Base-by-base conservation (phyloP, 2,797 vertebrate species). In the Heteromormyrus szaboi region DNA sequence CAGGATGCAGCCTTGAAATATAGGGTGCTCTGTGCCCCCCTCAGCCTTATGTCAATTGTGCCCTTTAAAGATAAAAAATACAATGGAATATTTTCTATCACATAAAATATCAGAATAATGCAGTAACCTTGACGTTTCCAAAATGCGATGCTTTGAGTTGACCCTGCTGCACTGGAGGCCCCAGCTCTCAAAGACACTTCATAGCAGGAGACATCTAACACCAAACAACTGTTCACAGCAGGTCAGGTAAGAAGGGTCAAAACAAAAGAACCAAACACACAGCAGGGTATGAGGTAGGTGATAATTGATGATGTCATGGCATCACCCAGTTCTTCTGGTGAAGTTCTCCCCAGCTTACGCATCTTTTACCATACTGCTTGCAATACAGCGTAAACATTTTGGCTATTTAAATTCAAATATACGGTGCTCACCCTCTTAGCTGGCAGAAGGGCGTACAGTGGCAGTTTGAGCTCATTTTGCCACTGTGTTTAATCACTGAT, bases 181-280 rank as follows among this genome's bases (percentile, higher is more conserved):
- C 2, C 85, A 86, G 5, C 25, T 41, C 46, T 56, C 41, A 87
- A 37, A 41, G 56, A 62, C 86, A 48, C 54, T 1, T 6, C 4
- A n/a, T 56, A 22, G 48, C 37, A 51, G 81, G 56, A 56, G 11
- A n/a, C 41, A 65, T 46, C 17, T 65, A 44, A 46, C 37, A 41
- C 86, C 56, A 65, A 65, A 68, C 86, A 87, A 87, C 51, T 86
- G 51, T 37, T 86, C 51, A 41, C 53, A 56, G 53, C 85, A 59
- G 14, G 51, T 37, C 12, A 53, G 29, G 53, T 48, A 51, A 50
- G 33, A 29, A 48, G 56, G 56, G 56, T 46, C 33, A 87, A 46
- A 65, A 87, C n/a, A n/a, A 65, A 37, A 48, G 56, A 65, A 87
- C 33, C 33, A 44, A 48, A 48, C 41, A 87, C 56, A 19, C 86